Evolutionary conservation across 2,113 vertebrate genomes (phyloP).

Genomic region (Labrus mixtus): DNA sequence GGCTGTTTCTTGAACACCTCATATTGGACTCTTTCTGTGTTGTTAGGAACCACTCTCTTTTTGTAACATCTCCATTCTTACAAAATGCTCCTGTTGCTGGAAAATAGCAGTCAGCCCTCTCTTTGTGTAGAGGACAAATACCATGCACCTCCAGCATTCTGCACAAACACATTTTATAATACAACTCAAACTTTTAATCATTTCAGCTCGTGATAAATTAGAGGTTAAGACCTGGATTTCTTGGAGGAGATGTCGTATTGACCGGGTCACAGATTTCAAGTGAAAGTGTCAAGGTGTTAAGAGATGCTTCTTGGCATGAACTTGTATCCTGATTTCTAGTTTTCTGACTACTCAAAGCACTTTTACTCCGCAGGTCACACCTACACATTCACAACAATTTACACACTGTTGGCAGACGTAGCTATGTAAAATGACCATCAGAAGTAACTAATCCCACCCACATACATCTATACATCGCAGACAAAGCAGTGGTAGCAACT

Average conservation of each 20-base stretch:
- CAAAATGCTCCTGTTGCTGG: constrained; percentile 16
- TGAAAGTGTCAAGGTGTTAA: not conserved
- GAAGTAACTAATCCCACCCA: too few species aligned
- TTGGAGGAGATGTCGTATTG: not conserved
- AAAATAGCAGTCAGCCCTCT: constrained; percentile 50
- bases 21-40: not conserved
- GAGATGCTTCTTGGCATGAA: not conserved
- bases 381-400: too few species aligned
- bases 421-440: too few species aligned
- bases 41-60: constrained; percentile 5
- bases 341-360: too few species aligned
- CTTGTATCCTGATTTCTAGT: too few species aligned
- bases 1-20: not conserved
- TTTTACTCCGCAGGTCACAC: too few species aligned
- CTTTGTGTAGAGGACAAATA: constrained; percentile 34
- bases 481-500: too few species aligned
- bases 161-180: constrained; percentile 1
- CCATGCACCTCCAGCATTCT: not conserved
- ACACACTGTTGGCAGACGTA: too few species aligned
- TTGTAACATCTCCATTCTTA: constrained; percentile 8
- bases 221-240: not conserved
- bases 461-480: too few species aligned
- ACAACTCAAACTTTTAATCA: constrained; percentile 15
- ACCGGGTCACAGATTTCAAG: not conserved
- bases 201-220: not conserved